Evolutionary conservation across 1,140 invertebrate species (phyloP), one percentile per base, ranked within the genome.

Genomic region (Harpegnathos saltator): DNA sequence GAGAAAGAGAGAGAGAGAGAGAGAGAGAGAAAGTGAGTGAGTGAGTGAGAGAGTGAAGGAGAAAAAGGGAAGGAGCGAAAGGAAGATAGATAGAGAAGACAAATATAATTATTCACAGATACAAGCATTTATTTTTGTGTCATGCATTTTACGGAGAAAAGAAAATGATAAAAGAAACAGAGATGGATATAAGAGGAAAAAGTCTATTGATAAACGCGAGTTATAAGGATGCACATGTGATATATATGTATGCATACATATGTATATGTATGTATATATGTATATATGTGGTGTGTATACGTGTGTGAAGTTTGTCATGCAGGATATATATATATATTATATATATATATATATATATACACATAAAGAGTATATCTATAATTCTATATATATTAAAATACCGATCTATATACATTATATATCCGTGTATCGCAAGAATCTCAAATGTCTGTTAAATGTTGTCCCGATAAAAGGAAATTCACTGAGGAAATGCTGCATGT

Each of bases 41-140:
- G 62, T 24, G 62, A 62, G n/a, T 75, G 83, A 84, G 63, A 54
- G 44, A 69, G 62, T 24, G 62, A 62, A 75, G 24, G 77, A 83
- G 44, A 89, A 63, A 52, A 44, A 84, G n/a, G 83, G 66, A 65
- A 29, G 69, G 56, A 83, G 11, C 3, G 38, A 9, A 44, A 44
- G 11, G 7, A 44, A 9, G 0, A 44, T 3, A 44, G 58, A 59
- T 50, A 72, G 62, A 63, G 33, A 86, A 90, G 82, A 48, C 22
- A 74, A 82, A 84, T 78, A 85, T 74, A 85, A 89, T 85, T 66
- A 89, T 85, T 66, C 63, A 80, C 65, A 88, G 81, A 93, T 92
- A 92, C 84, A 89, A 93, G 93, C 93, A 93, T 94, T 94, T 93
- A 94, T 94, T 94, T 94, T 94, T 94, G 91, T 93, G 93, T 94